These are phyloP conservation scores for Stenodera caucasica DNA, from an alignment of 2,888 invertebrate species.

Conservation along the genomic window DNA sequence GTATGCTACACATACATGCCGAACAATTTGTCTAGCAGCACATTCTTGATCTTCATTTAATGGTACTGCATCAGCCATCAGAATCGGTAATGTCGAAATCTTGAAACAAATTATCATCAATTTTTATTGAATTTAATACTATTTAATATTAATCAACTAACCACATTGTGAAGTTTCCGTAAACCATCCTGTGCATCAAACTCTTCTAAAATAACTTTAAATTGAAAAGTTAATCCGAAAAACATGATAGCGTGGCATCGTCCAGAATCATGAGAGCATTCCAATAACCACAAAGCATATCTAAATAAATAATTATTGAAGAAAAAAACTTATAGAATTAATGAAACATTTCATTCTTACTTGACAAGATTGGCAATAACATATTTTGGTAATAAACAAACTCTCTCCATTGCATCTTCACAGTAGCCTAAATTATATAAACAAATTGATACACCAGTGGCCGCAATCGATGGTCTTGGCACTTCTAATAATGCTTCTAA, in stretches of 20 bases:
- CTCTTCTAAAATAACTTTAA: conserved; percentile 88
- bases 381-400: conserved; percentile 81
- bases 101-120: conserved; percentile 42
- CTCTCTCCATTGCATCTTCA: conserved; percentile 96
- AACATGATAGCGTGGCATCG: conserved; percentile 98
- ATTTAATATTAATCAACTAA: conserved; percentile 51
- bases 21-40: conserved; percentile 85
- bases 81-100: conserved; percentile 84
- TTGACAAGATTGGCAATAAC: conserved; percentile 77
- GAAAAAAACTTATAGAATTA: no score
- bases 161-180: conserved; percentile 90
- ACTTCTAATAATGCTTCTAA: conserved; percentile 83
- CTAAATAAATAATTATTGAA: conserved; percentile 58
- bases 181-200: conserved; percentile 94
- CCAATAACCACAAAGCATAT: conserved; percentile 93
- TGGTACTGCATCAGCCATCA: conserved; percentile 66
- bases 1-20: conserved; percentile 88
- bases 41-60: conserved; percentile 86
- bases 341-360: no score
- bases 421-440: conserved; percentile 96
- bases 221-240: conserved; percentile 92
- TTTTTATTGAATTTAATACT: background rate
- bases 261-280: conserved; percentile 93
- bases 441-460: conserved; percentile 95
- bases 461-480: conserved; percentile 90